A percentile compares a stretch with the other conserved stretches of the same genome.
These are phyloP conservation scores for Sebastes matsubarae DNA, from an alignment of 2,797 vertebrate genomes.

Conservation along the genomic window DNA sequence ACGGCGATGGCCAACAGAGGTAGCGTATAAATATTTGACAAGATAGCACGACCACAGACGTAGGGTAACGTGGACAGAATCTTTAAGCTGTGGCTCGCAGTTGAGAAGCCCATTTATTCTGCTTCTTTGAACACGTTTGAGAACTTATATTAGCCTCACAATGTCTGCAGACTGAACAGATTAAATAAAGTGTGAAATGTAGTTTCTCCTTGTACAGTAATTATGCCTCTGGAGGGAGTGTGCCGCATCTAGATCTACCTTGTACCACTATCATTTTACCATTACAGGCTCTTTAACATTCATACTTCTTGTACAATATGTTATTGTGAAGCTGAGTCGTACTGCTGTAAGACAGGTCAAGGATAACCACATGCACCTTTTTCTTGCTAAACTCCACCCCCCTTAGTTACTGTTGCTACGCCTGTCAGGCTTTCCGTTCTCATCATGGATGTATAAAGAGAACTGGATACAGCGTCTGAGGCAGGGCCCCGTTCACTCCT, in stretches of 20 bases:
- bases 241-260: not conserved
- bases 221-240: not conserved
- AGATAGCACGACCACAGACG: not conserved
- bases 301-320: not conserved
- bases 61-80: not conserved
- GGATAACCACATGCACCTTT: not conserved
- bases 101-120: not conserved
- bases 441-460: too few species aligned
- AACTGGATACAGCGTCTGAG: too few species aligned
- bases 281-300: not conserved
- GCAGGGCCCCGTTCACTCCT: too few species aligned
- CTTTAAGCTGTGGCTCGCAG: not conserved
- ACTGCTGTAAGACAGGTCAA: not conserved
- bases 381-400: not conserved
- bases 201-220: not conserved
- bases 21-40: constrained; percentile 49
- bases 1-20: constrained; percentile 97
- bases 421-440: not conserved
- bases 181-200: not conserved
- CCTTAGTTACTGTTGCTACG: not conserved
- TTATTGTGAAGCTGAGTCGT: not conserved
- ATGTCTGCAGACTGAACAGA: constrained; percentile 11
- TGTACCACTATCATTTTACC: not conserved
- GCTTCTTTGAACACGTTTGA: not conserved
- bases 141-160: not conserved